Evolutionary conservation across 2,888 invertebrate genomes (phyloP).

Genomic region (Aporophyla lueneburgensis): DNA sequence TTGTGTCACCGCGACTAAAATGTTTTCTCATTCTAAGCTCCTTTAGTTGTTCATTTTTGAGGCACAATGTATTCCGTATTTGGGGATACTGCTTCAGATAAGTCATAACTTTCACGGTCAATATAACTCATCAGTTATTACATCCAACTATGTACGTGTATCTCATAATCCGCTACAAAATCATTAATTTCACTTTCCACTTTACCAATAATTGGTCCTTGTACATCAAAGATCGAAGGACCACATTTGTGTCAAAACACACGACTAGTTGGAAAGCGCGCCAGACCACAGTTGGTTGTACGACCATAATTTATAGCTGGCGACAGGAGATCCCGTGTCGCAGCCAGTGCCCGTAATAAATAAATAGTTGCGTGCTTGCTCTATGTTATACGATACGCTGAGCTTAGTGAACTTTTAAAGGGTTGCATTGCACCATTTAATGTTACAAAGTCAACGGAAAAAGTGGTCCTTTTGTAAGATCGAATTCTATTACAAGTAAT

Average conservation of each 20-base stretch:
- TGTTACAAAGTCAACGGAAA: constrained; percentile 22
- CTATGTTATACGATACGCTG: constrained; percentile 81
- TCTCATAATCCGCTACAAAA: not conserved
- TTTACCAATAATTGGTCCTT: constrained; percentile 11
- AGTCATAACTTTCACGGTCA: not conserved
- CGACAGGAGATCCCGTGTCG: constrained; percentile 83
- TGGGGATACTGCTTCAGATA: not conserved
- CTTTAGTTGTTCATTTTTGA: not conserved
- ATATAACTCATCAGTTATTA: not conserved
- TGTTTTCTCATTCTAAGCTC: not conserved
- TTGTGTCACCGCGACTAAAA: not conserved
- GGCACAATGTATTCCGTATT: not conserved
- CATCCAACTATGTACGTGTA: not conserved
- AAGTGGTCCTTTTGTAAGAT: constrained; percentile 16
- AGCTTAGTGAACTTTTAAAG: constrained; percentile 77
- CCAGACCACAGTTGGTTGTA: constrained; percentile 71
- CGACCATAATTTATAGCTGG: constrained; percentile 81
- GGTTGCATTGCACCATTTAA: constrained; percentile 55
- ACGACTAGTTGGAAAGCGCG: constrained; percentile 67
- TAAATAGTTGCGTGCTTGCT: constrained; percentile 79
- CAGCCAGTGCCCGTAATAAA: constrained; percentile 78
- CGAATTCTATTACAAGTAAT: not conserved
- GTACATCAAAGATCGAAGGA: constrained; percentile 10
- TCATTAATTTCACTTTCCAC: constrained; percentile 5
- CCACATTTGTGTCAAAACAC: constrained; percentile 58